Evolutionary conservation across 2,797 vertebrate genomes (phyloP).

Genomic region (Babyrousa celebensis): DNA sequence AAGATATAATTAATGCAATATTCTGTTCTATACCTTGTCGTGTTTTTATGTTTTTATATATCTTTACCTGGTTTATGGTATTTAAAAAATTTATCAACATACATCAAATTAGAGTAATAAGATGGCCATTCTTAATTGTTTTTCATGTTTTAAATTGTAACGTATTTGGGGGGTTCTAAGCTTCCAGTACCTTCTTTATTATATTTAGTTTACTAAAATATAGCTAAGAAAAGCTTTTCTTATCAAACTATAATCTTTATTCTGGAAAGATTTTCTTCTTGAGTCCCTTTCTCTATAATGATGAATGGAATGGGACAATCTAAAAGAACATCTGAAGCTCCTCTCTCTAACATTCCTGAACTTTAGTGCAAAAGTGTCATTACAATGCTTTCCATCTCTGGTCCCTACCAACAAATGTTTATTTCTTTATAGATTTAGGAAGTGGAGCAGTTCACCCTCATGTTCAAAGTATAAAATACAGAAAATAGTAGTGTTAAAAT

Average conservation of each 20-base stretch:
- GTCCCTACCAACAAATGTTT: neutral
- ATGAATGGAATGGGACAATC: neutral
- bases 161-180: neutral
- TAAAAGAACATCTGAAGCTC: neutral
- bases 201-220: neutral
- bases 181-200: neutral
- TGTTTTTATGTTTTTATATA: neutral
- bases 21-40: neutral
- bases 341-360: neutral
- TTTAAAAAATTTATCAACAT: neutral
- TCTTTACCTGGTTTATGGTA: neutral
- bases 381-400: neutral
- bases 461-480: neutral
- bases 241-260: neutral
- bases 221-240: neutral
- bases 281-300: neutral
- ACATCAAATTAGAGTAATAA: neutral
- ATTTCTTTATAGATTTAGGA: neutral
- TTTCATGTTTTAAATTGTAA: neutral
- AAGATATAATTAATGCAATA: neutral
- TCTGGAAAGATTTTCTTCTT: neutral
- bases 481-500: neutral
- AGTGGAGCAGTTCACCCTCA: neutral
- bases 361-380: neutral
- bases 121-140: neutral